A percentile compares a stretch with the other conserved stretches of the same genome.
These are phyloP conservation scores for Alauda arvensis DNA, from an alignment of 2,797 vertebrate genomes.

Conservation along the genomic window DNA sequence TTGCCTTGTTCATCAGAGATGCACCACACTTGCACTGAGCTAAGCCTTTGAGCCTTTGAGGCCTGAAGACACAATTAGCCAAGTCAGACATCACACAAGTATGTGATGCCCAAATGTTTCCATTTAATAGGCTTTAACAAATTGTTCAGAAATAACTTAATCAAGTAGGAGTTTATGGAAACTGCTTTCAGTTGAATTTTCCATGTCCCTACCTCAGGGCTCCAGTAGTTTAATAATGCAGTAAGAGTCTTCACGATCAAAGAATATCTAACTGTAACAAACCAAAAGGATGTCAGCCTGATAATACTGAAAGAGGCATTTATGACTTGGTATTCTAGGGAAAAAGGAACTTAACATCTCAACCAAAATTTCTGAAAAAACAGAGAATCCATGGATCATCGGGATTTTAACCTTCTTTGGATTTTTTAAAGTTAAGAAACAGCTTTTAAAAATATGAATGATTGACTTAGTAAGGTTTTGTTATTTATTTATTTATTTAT, in stretches of 20 bases:
- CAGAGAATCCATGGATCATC: not conserved
- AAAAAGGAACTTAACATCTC: not conserved
- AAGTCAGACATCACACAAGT: not conserved
- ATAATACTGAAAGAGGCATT: not conserved
- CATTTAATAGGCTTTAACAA: slow-evolving; percentile 36
- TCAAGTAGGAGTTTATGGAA: slow-evolving; percentile 35
- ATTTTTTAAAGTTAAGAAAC: not conserved
- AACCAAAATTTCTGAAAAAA: not conserved
- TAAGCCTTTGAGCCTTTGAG: not conserved
- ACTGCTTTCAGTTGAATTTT: slow-evolving; percentile 40
- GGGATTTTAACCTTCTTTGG: not conserved
- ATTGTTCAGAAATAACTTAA: slow-evolving; percentile 32
- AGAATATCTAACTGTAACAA: slow-evolving; percentile 36
- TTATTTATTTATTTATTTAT: not conserved
- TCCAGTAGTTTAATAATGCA: slow-evolving; percentile 60
- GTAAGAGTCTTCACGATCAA: slow-evolving; percentile 50
- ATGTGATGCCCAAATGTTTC: not conserved
- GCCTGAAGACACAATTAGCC: not conserved
- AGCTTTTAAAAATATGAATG: not conserved
- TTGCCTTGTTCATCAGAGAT: not conserved
- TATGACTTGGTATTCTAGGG: not conserved
- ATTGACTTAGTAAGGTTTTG: not conserved
- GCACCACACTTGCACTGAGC: not conserved
- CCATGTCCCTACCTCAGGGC: not conserved
- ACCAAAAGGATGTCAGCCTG: not conserved